phyloP scores from a whole-genome alignment of 1,140 invertebrate species.

The Caenorhabditis remanei region DNA sequence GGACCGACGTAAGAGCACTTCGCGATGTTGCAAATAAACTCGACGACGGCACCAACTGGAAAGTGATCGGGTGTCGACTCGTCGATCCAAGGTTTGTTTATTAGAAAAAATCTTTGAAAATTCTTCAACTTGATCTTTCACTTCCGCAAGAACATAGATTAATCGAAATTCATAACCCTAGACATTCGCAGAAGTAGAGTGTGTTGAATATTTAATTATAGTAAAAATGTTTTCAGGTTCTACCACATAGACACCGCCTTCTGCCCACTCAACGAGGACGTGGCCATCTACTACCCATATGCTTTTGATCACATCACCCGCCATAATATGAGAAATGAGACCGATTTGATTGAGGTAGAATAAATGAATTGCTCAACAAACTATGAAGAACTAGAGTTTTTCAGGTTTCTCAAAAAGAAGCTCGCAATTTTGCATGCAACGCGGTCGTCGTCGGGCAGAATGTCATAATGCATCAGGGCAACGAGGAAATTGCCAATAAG shows the following conservation, averaged over 20 bases:
- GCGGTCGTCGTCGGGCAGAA: constrained; percentile 76
- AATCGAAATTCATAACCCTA: not conserved
- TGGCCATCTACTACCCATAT: constrained; percentile 75
- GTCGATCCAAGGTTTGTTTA: constrained; percentile 72
- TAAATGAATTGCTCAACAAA: constrained; percentile 52
- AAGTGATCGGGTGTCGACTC: constrained; percentile 73
- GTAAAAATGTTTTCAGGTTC: constrained; percentile 67
- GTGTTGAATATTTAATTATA: constrained; percentile 18
- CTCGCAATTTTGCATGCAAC: constrained; percentile 75
- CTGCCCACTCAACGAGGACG: constrained; percentile 73
- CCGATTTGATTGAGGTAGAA: constrained; percentile 63
- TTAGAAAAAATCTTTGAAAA: not conserved
- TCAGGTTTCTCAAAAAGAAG: constrained; percentile 72
- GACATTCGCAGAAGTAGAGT: not conserved
- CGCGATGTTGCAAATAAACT: constrained; percentile 68
- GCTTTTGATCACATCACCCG: constrained; percentile 75
- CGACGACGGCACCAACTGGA: constrained; percentile 67
- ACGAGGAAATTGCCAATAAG: constrained; percentile 73
- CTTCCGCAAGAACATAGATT: not conserved
- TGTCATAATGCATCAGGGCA: constrained; percentile 73
- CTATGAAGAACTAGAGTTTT: constrained; percentile 30
- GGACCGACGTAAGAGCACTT: constrained; percentile 75
- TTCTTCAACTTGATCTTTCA: not conserved
- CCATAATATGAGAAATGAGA: constrained; percentile 76
- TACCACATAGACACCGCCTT: constrained; percentile 78